Conservation (phyloP, 2,113 vertebrate genomes). For the Guaruba guarouba region DNA sequence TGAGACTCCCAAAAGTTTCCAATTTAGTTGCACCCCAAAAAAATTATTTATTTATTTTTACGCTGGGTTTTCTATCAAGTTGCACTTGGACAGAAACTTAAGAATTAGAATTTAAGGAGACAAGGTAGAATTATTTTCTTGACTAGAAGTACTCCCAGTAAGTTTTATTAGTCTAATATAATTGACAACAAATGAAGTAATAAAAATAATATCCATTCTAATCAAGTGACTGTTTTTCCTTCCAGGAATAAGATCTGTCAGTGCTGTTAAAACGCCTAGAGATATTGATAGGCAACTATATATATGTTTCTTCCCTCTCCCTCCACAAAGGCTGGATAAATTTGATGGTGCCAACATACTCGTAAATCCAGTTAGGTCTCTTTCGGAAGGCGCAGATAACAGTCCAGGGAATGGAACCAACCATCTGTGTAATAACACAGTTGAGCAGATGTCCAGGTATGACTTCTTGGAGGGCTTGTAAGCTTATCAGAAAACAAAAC, state of each 20-base stretch:
- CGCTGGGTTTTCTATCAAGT: neutral
- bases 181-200: neutral
- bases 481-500: neutral
- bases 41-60: neutral
- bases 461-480: neutral
- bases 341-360: rapidly evolving
- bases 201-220: neutral
- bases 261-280: neutral
- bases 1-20: neutral
- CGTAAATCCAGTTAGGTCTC: neutral
- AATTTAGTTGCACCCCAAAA: neutral
- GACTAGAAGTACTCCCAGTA: neutral
- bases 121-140: neutral
- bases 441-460: neutral
- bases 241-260: neutral
- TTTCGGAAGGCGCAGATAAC: neutral
- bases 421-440: neutral
- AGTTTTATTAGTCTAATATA: neutral
- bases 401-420: neutral
- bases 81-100: neutral
- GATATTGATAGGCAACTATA: neutral
- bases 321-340: neutral
- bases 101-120: neutral
- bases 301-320: neutral
- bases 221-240: neutral